Base-by-base conservation (phyloP, 2,888 invertebrate genomes). In the Dryomyza anilis region DNA sequence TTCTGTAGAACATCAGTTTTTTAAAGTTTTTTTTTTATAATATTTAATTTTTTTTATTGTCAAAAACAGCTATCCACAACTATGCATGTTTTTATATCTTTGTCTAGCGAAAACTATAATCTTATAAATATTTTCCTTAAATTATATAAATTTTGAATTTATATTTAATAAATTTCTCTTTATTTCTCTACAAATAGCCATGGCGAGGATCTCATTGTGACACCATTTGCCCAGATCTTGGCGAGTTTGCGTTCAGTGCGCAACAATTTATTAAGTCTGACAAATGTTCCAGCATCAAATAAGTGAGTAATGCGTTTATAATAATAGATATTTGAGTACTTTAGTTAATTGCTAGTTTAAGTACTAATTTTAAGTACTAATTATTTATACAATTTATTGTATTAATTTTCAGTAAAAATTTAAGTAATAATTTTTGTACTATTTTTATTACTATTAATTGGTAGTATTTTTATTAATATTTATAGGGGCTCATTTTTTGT, bases 201-300 rank as follows among this genome's bases (percentile, higher is more conserved):
- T 89, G 97, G 97, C 82, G 98, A 99, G 88, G 98, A 98, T 87
- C 90, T 98, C 86, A 99, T 99, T 83, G 98, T 99, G 84, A 99
- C 99, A 78, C 99, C 99, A 78, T 99, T 99, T 87, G 99, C 99
- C 85, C 99, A 99, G 89, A 95, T 99, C 85, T 89, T 99, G 86
- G 98, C 98, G 85, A 97, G 97, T 86, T 89, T 99, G 84, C 93
- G 98, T 83, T 97, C 96, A 85, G 97, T 99, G 78, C 92, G 98
- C 84, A 96, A 93, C 87, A 99, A 99, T 87, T 96, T 98, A 88
- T 89, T 96, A 85, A 90, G 91, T 84, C 94, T 99, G 86, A 97
- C 98, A 85, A 98, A 98, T 88, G 93, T 95, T 84, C 81, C 77
- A 79, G 80, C 83, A 75, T 76, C 82, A 74, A 94, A 95, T 94